phyloP scores from a whole-genome alignment of 2,888 invertebrate genomes.

The Caenorhabditis sp. region DNA sequence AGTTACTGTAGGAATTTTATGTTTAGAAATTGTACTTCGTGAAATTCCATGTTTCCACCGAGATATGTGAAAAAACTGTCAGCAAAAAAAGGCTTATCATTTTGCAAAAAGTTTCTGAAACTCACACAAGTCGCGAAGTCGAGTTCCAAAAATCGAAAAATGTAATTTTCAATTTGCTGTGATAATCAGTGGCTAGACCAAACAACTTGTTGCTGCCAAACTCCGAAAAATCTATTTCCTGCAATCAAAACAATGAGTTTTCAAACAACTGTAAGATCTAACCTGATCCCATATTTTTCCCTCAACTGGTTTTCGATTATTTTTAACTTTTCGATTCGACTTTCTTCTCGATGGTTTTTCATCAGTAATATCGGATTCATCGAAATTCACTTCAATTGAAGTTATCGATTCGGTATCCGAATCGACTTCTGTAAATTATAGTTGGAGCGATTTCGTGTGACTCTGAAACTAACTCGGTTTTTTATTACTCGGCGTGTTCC shows the following conservation, averaged over 20 bases:
- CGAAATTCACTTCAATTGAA: neutral
- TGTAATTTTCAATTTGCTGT: neutral
- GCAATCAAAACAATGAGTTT: no score
- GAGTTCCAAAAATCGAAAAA: neutral
- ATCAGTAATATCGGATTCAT: neutral
- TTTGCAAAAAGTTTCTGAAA: no score
- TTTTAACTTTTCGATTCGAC: neutral
- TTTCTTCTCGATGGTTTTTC: neutral
- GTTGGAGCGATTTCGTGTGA: neutral
- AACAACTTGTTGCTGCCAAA: neutral
- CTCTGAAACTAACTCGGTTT: neutral
- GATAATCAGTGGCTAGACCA: neutral
- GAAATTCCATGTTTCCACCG: no score
- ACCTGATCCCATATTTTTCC: neutral
- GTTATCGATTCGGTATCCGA: neutral
- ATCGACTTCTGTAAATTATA: neutral
- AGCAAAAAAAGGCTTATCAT: no score
- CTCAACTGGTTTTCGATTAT: neutral
- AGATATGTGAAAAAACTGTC: no score
- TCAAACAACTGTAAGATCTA: no score
- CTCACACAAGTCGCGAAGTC: neutral
- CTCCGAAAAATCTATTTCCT: neutral
- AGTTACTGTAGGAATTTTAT: no score
- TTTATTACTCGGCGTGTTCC: neutral
- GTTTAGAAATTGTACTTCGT: no score